Percentiles rank a stretch among this genome's conserved stretches.
phyloP scores from a whole-genome alignment of 2,797 vertebrate species.

The Australoheros facetus region DNA sequence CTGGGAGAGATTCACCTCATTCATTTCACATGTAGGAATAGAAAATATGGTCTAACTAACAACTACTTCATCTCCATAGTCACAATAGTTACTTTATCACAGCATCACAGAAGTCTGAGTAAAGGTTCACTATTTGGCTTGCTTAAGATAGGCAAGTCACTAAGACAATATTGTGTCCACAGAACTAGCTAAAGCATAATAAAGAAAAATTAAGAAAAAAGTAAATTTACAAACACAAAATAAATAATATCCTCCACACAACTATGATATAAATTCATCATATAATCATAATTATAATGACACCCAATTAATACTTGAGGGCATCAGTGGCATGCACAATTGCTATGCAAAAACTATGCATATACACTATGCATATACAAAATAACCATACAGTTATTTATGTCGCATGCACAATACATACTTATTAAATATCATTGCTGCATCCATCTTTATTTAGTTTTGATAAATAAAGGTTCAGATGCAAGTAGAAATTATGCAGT shows the following conservation, averaged over 20 bases:
- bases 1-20: not conserved
- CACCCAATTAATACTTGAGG: not conserved
- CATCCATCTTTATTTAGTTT: conserved; percentile 58
- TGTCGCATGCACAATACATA: conserved; percentile 37
- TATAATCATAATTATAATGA: not conserved
- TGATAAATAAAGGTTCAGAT: conserved; percentile 60
- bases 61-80: too few species aligned
- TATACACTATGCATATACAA: conserved; percentile 33
- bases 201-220: not conserved
- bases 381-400: conserved; percentile 47
- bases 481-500: conserved; percentile 17
- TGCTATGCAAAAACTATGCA: not conserved
- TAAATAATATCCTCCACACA: fast-evolving
- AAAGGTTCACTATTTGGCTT: too few species aligned
- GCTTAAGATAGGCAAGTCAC: too few species aligned
- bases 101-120: too few species aligned
- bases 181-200: not conserved
- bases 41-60: not conserved
- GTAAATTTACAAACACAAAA: not conserved
- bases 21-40: not conserved
- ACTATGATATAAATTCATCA: not conserved
- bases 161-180: not conserved
- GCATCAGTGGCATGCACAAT: not conserved
- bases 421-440: conserved; percentile 37
- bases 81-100: too few species aligned